These are phyloP conservation scores for Anguilla megastoma DNA, from an alignment of 2,797 vertebrate genomes.

Conservation along the genomic window DNA sequence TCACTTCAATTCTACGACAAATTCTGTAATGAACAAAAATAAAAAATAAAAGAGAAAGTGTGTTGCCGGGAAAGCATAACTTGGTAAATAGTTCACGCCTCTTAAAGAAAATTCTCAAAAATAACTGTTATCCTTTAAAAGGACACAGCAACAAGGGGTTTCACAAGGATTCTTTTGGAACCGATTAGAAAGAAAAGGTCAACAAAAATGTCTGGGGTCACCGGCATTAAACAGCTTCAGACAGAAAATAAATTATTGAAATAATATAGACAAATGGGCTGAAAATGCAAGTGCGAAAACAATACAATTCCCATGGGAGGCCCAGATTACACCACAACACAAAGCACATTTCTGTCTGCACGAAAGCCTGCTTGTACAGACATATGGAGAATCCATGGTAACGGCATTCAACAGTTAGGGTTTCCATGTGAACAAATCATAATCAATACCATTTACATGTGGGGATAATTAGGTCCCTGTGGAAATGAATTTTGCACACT, in stretches of 20 bases:
- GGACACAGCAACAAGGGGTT: slow-evolving; percentile 31
- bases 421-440: not conserved
- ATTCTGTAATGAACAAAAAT: not conserved
- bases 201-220: slow-evolving; percentile 26
- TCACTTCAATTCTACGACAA: not conserved
- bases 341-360: slow-evolving; percentile 12
- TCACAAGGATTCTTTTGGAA: slow-evolving; percentile 34
- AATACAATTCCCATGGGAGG: not conserved
- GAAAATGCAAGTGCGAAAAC: slow-evolving; percentile 30
- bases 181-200: slow-evolving; percentile 20
- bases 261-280: slow-evolving; percentile 24
- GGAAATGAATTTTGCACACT: not conserved
- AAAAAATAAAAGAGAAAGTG: not conserved
- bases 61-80: not conserved
- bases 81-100: slow-evolving; percentile 13
- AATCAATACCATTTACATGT: not conserved
- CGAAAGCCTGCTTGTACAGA: not conserved
- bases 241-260: slow-evolving; percentile 31
- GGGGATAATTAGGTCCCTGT: not conserved
- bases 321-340: not conserved
- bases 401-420: not conserved
- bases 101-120: slow-evolving; percentile 27
- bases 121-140: slow-evolving; percentile 18
- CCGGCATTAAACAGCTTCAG: slow-evolving; percentile 28
- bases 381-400: not conserved